phyloP scores from a whole-genome alignment of 2,888 invertebrate species.

The Microctonus brassicae region DNA sequence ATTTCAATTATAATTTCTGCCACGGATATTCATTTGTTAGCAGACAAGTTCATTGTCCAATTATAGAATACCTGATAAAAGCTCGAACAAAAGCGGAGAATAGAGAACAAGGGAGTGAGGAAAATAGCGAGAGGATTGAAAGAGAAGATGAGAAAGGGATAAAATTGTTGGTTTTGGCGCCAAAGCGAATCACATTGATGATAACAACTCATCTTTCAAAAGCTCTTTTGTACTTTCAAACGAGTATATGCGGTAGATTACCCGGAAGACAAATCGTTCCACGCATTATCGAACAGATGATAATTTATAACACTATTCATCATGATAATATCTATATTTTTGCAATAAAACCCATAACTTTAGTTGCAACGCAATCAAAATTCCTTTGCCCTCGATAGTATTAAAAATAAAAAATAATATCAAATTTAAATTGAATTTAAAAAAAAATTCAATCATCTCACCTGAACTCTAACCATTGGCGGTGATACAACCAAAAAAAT shows the following conservation, averaged over 20 bases:
- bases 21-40: not conserved
- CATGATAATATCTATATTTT: constrained; percentile 21
- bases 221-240: constrained; percentile 7
- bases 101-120: not conserved
- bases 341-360: too few relatives aligned
- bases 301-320: constrained; percentile 25
- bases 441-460: constrained; percentile 56
- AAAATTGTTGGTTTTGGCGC: constrained; percentile 20
- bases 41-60: not conserved
- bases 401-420: too few relatives aligned
- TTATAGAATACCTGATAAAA: not conserved
- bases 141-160: not conserved
- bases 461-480: constrained; percentile 75
- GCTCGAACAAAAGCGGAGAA: not conserved
- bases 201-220: constrained; percentile 12
- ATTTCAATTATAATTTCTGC: not conserved
- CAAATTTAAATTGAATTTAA: not conserved
- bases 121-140: not conserved
- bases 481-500: constrained; percentile 82
- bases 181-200: constrained; percentile 3
- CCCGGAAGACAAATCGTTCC: constrained; percentile 38
- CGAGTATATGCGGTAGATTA: constrained; percentile 6
- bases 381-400: too few relatives aligned
- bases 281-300: constrained; percentile 23
- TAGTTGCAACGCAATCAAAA: too few relatives aligned